Base-by-base conservation (phyloP, 1,140 invertebrate genomes). In the Sarcophaga peregrina region DNA sequence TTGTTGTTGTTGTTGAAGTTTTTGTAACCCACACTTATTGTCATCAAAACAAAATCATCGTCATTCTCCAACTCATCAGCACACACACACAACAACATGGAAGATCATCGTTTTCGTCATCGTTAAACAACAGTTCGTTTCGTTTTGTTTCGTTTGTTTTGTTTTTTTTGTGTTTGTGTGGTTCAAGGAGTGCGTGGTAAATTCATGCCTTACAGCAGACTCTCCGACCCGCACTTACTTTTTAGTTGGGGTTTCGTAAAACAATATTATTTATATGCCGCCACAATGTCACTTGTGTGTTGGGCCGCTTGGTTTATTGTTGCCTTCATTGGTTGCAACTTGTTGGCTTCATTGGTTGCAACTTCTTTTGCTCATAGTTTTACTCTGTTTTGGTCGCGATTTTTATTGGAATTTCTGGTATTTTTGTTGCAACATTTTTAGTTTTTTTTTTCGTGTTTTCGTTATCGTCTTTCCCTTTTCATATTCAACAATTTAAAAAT, bases 361-460 rank as follows among this genome's bases (percentile, higher is more conserved):
- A 37, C 50, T 10, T 13, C n/a, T 68, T 68, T 25, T 25, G 20
- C 62, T 68, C 62, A 78, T 78, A 78, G 75, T 78, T 76, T 48
- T 50, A 20, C 74, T 78, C 48, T 78, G 75, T 78, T 78, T 78
- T 78, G 75, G 75, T 78, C 75, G 75, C 75, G 75, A 78, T 48
- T 78, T 78, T 78, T 78, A 78, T 78, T 78, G 75, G 75, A 78
- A 78, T 78, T 50, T 78, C n/a, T 78, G 75, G 75, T 78, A 78
- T 78, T 78, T 78, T 78, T 17, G 75, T 78, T 50, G n/a, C 75
- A 78, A 78, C 9, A 78, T 78, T 48, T 78, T 68, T 68, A 25
- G 15, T n/a, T 68, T 1, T 37, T 4, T n/a, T 68, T 7, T 68
- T n/a, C 20, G n/a, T 50, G 75, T 20, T 74, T n/a, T 74, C 15